phyloP scores from a whole-genome alignment of 1,140 invertebrate species.

The Drosophila pruinosa region DNA sequence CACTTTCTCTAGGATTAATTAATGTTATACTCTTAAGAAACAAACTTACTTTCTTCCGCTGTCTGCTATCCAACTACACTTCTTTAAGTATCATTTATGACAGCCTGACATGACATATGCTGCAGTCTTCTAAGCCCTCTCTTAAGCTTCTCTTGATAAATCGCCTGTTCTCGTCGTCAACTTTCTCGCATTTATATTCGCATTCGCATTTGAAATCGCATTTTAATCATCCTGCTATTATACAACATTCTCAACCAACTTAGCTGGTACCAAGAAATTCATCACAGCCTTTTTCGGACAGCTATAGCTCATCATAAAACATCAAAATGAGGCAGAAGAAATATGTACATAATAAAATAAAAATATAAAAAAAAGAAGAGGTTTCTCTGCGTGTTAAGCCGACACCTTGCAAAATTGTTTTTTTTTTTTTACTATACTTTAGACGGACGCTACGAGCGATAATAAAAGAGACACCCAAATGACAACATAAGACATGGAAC shows the following conservation, averaged over 20 bases:
- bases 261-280: constrained; percentile 32
- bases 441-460: constrained; percentile 4
- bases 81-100: constrained; percentile 7
- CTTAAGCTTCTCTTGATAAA: constrained; percentile 28
- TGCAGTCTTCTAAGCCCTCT: background rate
- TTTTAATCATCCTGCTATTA: constrained; percentile 40
- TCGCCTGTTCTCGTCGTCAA: constrained; percentile 27
- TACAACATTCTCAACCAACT: constrained; percentile 27
- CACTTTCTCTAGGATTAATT: constrained; percentile 8
- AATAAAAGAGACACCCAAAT: background rate
- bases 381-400: constrained; percentile 58
- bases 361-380: constrained; percentile 40
- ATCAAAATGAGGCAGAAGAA: background rate
- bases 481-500: background rate
- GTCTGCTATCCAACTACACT: background rate
- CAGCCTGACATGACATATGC: constrained; percentile 8
- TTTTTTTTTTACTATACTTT: too few relatives aligned
- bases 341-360: constrained; percentile 1
- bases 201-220: constrained; percentile 31
- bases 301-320: constrained; percentile 29
- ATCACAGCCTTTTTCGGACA: constrained; percentile 45
- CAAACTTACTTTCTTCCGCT: background rate
- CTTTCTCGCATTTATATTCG: constrained; percentile 39
- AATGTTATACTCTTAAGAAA: background rate
- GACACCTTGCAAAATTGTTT: constrained; percentile 77